Percentiles rank a stretch among this genome's conserved stretches.
phyloP scores from a whole-genome alignment of 92 coral and sea anemone genomes.

The Phenganax subtilis region DNA sequence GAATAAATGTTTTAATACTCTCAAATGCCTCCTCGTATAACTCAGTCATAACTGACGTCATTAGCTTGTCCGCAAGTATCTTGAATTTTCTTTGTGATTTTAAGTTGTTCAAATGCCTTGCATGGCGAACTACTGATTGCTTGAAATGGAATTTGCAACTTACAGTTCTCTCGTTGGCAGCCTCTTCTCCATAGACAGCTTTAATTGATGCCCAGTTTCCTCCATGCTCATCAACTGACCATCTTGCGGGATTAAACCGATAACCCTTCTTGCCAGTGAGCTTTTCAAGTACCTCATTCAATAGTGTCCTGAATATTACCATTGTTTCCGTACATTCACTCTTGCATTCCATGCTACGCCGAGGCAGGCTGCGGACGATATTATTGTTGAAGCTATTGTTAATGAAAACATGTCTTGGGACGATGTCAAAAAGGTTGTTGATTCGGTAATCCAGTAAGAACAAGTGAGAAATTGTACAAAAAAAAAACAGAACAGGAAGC shows the following conservation, averaged over 20 bases:
- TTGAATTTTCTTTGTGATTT: slow-evolving; percentile 27
- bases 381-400: background rate
- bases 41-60: background rate
- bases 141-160: too few species aligned
- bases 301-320: slow-evolving; percentile 21
- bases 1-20: background rate
- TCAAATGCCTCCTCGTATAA: slow-evolving; percentile 1
- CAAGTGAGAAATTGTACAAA: too few species aligned
- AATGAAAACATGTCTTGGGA: background rate
- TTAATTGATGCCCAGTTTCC: slow-evolving; percentile 28
- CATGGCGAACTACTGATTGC: too few species aligned
- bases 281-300: slow-evolving; percentile 36
- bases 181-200: slow-evolving; percentile 26
- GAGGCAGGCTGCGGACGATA: too few species aligned
- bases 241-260: slow-evolving; percentile 13
- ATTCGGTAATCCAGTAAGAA: too few species aligned
- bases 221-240: slow-evolving; percentile 34
- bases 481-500: too few species aligned
- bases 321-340: slow-evolving; percentile 13
- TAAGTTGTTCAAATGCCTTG: background rate
- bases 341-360: slow-evolving; percentile 24
- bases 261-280: background rate
- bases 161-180: background rate
- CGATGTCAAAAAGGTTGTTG: too few species aligned
- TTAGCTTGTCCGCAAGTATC: slow-evolving; percentile 1